Percentiles rank a stretch among this genome's conserved stretches.
Conservation (phyloP, 2,797 vertebrate genomes). For the Botia kubotai region DNA sequence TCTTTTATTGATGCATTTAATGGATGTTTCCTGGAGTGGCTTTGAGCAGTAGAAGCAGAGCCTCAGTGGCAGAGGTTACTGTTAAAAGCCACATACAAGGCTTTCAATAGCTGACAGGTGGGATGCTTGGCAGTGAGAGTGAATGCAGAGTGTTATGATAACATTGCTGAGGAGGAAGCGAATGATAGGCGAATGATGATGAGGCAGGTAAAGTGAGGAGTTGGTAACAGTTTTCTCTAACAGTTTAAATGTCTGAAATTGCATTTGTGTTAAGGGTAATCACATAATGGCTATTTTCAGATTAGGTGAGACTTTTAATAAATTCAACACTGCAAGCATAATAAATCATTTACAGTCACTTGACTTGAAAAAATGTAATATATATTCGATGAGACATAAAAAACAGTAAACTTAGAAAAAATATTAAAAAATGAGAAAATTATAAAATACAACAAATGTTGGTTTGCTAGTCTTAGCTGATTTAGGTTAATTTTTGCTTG, state of each 20-base stretch:
- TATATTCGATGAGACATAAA: no score
- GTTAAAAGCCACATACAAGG: constrained; percentile 36
- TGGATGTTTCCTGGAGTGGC: constrained; percentile 38
- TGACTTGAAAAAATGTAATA: not conserved
- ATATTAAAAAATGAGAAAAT: no score
- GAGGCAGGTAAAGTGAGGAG: constrained; percentile 8
- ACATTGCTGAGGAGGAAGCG: constrained; percentile 30
- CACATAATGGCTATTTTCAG: no score
- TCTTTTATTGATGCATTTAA: constrained; percentile 50
- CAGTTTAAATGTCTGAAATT: constrained; percentile 27
- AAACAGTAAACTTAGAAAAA: no score
- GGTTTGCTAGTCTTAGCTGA: no score
- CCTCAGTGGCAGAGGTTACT: constrained; percentile 40
- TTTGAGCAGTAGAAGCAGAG: constrained; percentile 24
- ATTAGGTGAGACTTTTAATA: not conserved
- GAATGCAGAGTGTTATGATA: constrained; percentile 17
- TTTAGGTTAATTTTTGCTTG: not conserved
- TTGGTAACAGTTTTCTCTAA: constrained; percentile 24
- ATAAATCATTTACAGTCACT: constrained; percentile 4
- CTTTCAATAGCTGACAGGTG: constrained; percentile 48
- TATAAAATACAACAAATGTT: no score
- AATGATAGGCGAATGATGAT: constrained; percentile 38
- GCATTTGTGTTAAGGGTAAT: not conserved
- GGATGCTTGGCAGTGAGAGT: constrained; percentile 16
- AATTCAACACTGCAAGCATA: constrained; percentile 17